These are phyloP conservation scores for Mythimna pallens DNA, from an alignment of 2,888 invertebrate species.

Conservation along the genomic window DNA sequence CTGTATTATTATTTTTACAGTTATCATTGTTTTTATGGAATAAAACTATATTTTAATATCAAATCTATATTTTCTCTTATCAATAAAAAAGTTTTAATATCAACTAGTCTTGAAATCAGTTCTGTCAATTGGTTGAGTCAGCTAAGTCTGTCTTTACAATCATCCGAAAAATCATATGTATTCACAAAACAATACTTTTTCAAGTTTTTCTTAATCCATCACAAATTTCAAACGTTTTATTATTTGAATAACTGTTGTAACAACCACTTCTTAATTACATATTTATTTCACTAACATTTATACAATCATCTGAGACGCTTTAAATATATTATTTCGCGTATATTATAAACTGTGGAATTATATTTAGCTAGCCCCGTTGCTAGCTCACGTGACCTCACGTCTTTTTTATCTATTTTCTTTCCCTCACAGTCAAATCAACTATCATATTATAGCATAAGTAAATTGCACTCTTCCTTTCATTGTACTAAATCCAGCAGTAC, in stretches of 20 bases:
- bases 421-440: conserved; percentile 34
- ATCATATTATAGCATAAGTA: conserved; percentile 51
- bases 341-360: conserved; percentile 14
- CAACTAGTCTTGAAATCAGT: conserved; percentile 54
- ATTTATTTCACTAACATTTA: conserved; percentile 14
- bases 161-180: conserved; percentile 16
- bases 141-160: conserved; percentile 63
- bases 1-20: conserved; percentile 56
- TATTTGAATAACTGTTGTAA: conserved; percentile 24
- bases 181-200: conserved; percentile 19
- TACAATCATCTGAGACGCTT: conserved; percentile 18
- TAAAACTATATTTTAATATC: conserved; percentile 73
- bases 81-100: conserved; percentile 59
- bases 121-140: conserved; percentile 54
- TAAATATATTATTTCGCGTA: conserved; percentile 31
- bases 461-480: conserved; percentile 74
- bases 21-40: conserved; percentile 69
- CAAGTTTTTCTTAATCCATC: conserved; percentile 8
- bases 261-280: conserved; percentile 26
- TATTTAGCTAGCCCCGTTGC: conserved; percentile 9
- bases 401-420: conserved; percentile 5
- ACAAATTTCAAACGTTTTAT: background rate
- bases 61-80: conserved; percentile 73
- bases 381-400: background rate
- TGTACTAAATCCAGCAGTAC: conserved; percentile 70